A percentile compares a stretch with the other conserved stretches of the same genome.
phyloP scores from a whole-genome alignment of 2,113 vertebrate genomes.

The Scomber scombrus region DNA sequence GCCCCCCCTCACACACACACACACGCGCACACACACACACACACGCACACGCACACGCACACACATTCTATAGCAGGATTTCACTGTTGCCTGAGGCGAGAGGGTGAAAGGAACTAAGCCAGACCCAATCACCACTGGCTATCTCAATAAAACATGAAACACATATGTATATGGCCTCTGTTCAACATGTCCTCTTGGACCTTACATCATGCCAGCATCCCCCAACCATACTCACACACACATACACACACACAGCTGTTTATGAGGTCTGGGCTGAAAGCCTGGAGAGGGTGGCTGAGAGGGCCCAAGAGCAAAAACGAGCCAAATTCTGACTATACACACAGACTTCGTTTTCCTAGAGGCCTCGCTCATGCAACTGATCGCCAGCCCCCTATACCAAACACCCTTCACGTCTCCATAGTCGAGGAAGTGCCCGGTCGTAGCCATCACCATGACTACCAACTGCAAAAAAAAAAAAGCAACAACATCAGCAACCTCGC shows the following conservation, averaged over 20 bases:
- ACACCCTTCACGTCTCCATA: slow-evolving; percentile 10
- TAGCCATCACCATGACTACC: slow-evolving; percentile 49
- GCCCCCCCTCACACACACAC: slow-evolving; percentile 24
- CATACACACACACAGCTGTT: slow-evolving; percentile 8
- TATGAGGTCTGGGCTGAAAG: slow-evolving; percentile 35
- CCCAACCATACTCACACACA: background rate
- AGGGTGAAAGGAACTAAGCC: slow-evolving; percentile 23
- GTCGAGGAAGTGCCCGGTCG: background rate
- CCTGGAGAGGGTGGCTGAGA: slow-evolving; percentile 31
- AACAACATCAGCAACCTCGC: background rate
- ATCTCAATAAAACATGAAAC: slow-evolving; percentile 58
- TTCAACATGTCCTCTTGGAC: slow-evolving; percentile 48
- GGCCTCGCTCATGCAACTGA: slow-evolving; percentile 6
- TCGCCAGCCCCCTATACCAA: background rate
- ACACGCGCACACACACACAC: background rate
- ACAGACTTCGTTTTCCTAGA: slow-evolving; percentile 51
- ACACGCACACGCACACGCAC: background rate
- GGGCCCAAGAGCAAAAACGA: slow-evolving; percentile 23
- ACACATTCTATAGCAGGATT: slow-evolving; percentile 13
- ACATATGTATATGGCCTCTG: slow-evolving; percentile 25
- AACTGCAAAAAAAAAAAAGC: slow-evolving; percentile 1
- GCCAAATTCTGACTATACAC: slow-evolving; percentile 36
- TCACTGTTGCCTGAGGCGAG: slow-evolving; percentile 23
- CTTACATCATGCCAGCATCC: background rate
- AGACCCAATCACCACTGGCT: slow-evolving; percentile 33